Evolutionary conservation across 2,113 vertebrate species (phyloP), one percentile per base, ranked within the genome.

Genomic region (Silurus glanis): DNA sequence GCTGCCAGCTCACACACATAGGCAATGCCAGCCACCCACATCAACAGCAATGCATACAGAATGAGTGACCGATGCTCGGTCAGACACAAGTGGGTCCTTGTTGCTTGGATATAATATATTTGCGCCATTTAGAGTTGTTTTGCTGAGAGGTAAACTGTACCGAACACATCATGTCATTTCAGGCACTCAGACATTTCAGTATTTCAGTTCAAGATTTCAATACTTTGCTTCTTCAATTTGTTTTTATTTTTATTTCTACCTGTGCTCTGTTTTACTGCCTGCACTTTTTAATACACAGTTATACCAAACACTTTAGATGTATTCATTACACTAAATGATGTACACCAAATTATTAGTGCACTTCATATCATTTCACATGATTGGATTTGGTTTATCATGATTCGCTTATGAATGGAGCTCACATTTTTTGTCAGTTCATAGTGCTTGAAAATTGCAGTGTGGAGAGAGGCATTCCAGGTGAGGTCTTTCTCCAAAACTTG

Each of bases 71-170:
- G 69, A 47, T 19, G 58, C 66, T 78, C 21, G 17, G 67, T 89
- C 82, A 76, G 62, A 84, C 67, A 83, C 37, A 62, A 86, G 82
- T 76, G 82, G 58, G 66, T 67, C 6, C 83, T 89, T 80, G 62
- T 81, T 28, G 37, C 14, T 47, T 23, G 9, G 53, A 55, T 72
- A 67, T 58, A 79, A 74, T 49, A 88, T 49, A 78, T 85, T 37
- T 66, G 81, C 75, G 74, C 37, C 28, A 59, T 80, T 64, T 47
- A 45, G 19, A 58, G 13, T 62, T 76, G 62, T 62, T 81, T 49
- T 86, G 79, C 23, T 59, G 64, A 81, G 71, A 75, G 51, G 25
- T 45, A 79, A n/a, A 82, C 56, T 62, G 9, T 72, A 28, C 75
- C 53, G 51, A 79, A 6, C 37, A 47, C 25, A n/a, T 69, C 12